These are phyloP conservation scores for Morone saxatilis DNA, from an alignment of 2,113 vertebrate species.

Conservation along the genomic window DNA sequence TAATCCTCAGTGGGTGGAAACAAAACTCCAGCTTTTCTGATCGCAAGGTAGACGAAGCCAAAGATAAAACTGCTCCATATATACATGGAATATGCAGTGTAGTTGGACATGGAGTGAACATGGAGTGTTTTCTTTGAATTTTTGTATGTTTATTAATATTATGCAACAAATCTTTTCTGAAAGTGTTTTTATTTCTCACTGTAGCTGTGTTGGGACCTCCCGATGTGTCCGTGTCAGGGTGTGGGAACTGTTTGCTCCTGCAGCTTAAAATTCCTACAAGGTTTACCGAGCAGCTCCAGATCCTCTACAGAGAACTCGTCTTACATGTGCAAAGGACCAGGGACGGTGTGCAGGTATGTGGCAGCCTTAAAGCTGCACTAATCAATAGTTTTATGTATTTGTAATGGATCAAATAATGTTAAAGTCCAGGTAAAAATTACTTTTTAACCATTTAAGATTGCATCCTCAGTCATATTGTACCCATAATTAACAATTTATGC, in stretches of 20 bases:
- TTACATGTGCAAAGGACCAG: conserved; percentile 60
- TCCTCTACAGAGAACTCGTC: conserved; percentile 5
- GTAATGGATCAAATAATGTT: no score
- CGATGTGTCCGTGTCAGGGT: conserved; percentile 66
- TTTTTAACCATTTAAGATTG: no score
- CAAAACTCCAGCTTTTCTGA: neutral
- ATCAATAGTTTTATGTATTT: no score
- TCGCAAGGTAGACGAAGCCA: no score
- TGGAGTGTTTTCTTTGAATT: no score
- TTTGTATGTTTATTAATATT: neutral
- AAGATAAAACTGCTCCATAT: no score
- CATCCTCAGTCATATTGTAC: no score
- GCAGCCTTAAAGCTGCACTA: neutral
- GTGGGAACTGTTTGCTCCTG: conserved; percentile 80
- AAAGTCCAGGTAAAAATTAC: no score
- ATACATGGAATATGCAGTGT: no score
- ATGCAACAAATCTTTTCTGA: neutral
- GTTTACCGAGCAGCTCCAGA: neutral
- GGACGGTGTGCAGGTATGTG: conserved; percentile 64
- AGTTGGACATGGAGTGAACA: no score
- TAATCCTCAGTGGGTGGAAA: neutral
- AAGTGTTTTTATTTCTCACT: neutral
- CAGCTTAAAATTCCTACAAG: conserved; percentile 44
- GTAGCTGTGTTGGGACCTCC: conserved; percentile 77
- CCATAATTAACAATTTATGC: no score